Evolutionary conservation across 2,113 vertebrate genomes (phyloP).

Genomic region (Equus przewalskii): DNA sequence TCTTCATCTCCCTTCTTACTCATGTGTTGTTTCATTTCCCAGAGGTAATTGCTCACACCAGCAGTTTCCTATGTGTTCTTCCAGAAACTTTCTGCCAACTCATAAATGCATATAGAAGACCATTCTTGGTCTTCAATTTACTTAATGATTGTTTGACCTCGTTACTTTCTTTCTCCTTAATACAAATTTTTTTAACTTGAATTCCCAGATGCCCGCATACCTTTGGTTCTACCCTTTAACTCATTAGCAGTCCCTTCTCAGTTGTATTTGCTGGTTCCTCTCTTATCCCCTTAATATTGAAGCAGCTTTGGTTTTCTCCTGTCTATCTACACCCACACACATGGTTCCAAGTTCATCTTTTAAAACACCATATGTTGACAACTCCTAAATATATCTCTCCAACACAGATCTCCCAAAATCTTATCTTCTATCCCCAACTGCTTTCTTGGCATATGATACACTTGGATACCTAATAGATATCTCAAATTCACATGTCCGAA

Average conservation of each 20-base stretch:
- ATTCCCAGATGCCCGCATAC: neutral
- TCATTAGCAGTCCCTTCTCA: neutral
- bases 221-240: neutral
- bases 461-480: neutral
- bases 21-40: neutral
- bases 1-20: neutral
- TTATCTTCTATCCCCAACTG: slow-evolving; percentile 30
- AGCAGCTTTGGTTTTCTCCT: slow-evolving; percentile 11
- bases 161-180: neutral
- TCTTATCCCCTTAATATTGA: neutral
- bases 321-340: slow-evolving; percentile 22
- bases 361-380: slow-evolving; percentile 74
- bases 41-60: neutral
- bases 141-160: neutral
- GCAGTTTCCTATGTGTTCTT: neutral
- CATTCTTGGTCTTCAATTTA: neutral
- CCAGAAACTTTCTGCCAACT: neutral
- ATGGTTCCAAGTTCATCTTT: slow-evolving; percentile 62
- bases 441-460: neutral
- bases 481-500: slow-evolving; percentile 20
- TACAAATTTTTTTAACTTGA: neutral
- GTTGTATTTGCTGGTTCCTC: neutral
- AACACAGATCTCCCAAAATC: neutral
- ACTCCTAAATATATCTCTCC: slow-evolving; percentile 52
- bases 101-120: neutral